Evolutionary conservation across 1,140 invertebrate species (phyloP), one percentile per base, ranked within the genome.

Genomic region (Philopotamus ludificatus): DNA sequence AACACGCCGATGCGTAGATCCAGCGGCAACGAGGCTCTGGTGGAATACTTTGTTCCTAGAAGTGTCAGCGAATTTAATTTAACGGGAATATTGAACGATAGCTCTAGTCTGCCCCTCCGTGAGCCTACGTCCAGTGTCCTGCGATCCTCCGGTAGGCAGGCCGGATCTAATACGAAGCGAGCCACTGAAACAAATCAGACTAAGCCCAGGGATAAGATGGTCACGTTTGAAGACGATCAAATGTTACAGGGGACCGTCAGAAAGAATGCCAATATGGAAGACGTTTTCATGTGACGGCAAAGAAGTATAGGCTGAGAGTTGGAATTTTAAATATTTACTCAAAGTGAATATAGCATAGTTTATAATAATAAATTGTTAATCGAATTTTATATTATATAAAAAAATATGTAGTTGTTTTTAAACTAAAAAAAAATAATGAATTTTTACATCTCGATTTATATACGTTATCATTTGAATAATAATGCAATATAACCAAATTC

Each of bases 51-150:
- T 75, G 89, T 91, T 55, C 90, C 90, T 45, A 81, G 90, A 58
- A 91, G 89, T 77, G 83, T 91, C 21, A 91, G 89, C 73, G 90
- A 91, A 73, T 91, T 91, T 70, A 89, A 92, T 74, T 72, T 91
- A 25, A 86, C 87, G 0, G 81, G 84, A 1, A 76, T 84, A 0
- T 81, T 83, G 0, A 83, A 82, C 1, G 81, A 85, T 23, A 76
- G 83, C 23, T 79, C 81, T 1, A 76, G 82, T 8, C 76, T 81
- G 10, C 79, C 83, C 0, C 75, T 84, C 9, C 81, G 81, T 0
- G 80, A 81, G 0, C 77, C 79, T 0, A 72, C 67, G 39, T 69
- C 74, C 10, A 71, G 75, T 55, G 59, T 76, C 64, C 34, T 73
- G 72, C 42, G 68, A 63, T 1, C 57, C 70, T 21, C 71, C 66